Evolutionary conservation across 2,113 vertebrate genomes (phyloP).

Genomic region (Arizona elegans): DNA sequence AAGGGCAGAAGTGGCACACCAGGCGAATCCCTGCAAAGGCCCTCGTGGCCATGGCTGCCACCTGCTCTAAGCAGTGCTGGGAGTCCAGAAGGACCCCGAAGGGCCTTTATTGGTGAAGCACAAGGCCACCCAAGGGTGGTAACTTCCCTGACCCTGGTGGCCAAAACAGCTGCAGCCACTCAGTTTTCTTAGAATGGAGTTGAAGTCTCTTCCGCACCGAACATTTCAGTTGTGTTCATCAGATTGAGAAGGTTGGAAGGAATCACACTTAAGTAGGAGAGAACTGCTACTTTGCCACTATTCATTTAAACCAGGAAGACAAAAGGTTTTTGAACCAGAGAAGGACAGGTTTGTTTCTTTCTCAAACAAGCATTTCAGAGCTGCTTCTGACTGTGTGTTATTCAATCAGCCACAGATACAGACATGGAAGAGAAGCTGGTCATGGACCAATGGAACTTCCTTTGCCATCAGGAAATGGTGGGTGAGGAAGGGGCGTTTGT

Average conservation of each 20-base stretch:
- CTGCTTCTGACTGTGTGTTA: neutral
- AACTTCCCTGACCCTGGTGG: neutral
- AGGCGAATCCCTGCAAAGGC: neutral
- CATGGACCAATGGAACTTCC: slow-evolving; percentile 77
- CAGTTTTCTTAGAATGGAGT: neutral
- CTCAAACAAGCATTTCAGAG: neutral
- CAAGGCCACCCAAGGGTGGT: neutral
- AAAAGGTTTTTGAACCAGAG: neutral
- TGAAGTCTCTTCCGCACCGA: neutral
- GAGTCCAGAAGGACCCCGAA: neutral
- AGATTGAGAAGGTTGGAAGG: neutral
- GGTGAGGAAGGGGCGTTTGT: slow-evolving; percentile 83
- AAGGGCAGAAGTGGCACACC: neutral
- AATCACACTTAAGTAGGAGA: too few species aligned
- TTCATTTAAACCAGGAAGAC: neutral
- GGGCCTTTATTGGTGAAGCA: neutral
- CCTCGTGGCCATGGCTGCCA: neutral
- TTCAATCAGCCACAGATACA: slow-evolving; percentile 60
- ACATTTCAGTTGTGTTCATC: neutral
- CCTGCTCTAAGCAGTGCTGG: neutral
- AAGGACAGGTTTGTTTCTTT: neutral
- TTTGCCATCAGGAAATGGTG: slow-evolving; percentile 78
- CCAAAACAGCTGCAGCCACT: neutral
- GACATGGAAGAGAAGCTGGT: slow-evolving; percentile 68
- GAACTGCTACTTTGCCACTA: neutral